Percentiles rank a stretch among this genome's conserved stretches.
phyloP scores from a whole-genome alignment of 2,888 invertebrate genomes.

The Scrobipalpa atriplicella region DNA sequence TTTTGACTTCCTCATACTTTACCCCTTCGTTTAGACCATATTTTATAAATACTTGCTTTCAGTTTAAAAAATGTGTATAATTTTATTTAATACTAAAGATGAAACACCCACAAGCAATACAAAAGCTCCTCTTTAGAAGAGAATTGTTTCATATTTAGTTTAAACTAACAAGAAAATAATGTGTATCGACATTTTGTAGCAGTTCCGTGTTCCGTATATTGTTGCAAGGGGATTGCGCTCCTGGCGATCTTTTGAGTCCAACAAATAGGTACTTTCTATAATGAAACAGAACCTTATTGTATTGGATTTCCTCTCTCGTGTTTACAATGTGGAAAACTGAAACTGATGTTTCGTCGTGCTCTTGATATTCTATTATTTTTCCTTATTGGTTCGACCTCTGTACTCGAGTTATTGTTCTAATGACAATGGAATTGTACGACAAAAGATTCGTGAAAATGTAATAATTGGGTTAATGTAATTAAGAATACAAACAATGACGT shows the following conservation, averaged over 20 bases:
- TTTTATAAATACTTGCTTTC: conserved; percentile 19
- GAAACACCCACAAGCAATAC: neutral
- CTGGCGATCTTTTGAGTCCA: conserved; percentile 23
- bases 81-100: too few relatives aligned
- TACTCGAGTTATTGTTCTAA: neutral
- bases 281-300: conserved; percentile 20
- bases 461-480: neutral
- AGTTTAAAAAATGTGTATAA: too few relatives aligned
- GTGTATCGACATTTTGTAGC: conserved; percentile 4
- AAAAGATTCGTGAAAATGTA: neutral
- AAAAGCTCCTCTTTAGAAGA: neutral
- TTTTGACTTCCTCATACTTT: too few relatives aligned
- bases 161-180: conserved; percentile 6
- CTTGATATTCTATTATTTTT: conserved; percentile 14
- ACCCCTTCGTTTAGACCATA: too few relatives aligned
- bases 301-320: conserved; percentile 20
- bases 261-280: conserved; percentile 22
- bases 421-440: neutral
- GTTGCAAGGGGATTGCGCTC: conserved; percentile 19
- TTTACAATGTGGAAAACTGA: conserved; percentile 24
- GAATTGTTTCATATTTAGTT: neutral
- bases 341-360: conserved; percentile 14
- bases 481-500: too few relatives aligned
- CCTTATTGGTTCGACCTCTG: conserved; percentile 11
- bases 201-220: conserved; percentile 13